Evolutionary conservation across 2,113 vertebrate species (phyloP), one percentile per base, ranked within the genome.

Genomic region (Tragelaphus strepsiceros): DNA sequence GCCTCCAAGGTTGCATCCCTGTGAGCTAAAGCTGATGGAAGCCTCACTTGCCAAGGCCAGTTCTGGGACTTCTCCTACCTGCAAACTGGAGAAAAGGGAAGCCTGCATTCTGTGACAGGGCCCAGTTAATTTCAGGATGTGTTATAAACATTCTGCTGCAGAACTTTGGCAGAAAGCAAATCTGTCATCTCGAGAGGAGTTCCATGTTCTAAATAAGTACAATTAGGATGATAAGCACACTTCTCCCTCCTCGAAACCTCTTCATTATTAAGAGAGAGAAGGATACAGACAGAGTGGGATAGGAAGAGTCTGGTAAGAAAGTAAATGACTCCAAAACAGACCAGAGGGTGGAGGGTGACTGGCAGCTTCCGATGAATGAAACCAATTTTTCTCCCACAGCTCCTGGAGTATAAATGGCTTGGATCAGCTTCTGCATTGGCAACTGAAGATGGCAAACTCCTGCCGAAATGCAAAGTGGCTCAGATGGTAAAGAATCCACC

Each of bases 221-320:
- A 54, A 22, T 96, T 4, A 97, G 21, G 86, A 7, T 6, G 93
- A 83, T 86, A 74, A 97, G 86, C 77, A 91, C 97, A 97, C 85
- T 59, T 81, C 82, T 32, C 2, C 74, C 14, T 17, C 24, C 83
- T 58, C 21, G 56, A 81, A 93, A 62, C 81, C 95, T 96, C 88
- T 77, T 93, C 61, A 30, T 93, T 24, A 11, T 30, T 46, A 81
- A 83, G 54, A 91, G 77, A 96, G 96, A 84, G 46, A 59, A 71
- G 53, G 95, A 82, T 58, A 81, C 24, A 54, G 85, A 93, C 86
- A 6, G 77, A 64, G 95, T 28, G 28, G 78, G 98, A 3, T 2
- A 24, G 58, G 35, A 54, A 67, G 51, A 13, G 32, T 13, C 8
- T 12, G 5, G 21, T 4, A 49, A 32, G 78, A 88, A 64, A 49